Evolutionary conservation across 53 echinoderm and acorn worm species (phyloP), one percentile per base, ranked within the genome.

Genomic region (Mesocentrotus franciscanus): DNA sequence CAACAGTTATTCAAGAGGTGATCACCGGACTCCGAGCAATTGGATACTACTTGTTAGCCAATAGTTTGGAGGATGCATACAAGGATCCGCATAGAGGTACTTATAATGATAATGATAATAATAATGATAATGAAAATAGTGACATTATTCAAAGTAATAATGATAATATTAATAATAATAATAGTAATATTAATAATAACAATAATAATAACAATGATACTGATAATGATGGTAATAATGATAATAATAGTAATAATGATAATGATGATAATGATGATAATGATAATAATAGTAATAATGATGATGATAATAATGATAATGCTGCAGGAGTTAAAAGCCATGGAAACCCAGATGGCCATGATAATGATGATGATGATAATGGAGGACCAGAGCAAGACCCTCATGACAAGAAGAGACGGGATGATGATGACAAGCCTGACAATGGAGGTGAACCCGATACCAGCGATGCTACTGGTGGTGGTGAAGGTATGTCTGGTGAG

Each of bases 341-440:
- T 58, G 85, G 85, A 57, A 57, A 56, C 58, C 85, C 85, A 85
- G 85, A 85, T 27, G 85, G 85, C 27, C 56, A 85, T 85, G 85
- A 85, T 58, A 9, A n/a, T 57, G 57, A 85, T 33, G 85, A 57
- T 55, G 85, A 85, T 57, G 58, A 85, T 56, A n/a, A 8, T n/a
- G 57, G 85, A 10, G 85, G 85, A 85, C 26, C 56, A 5, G 20
- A 24, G 57, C 11, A 57, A 57, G 85, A 85, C 57, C 57, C 85
- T 34, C 4, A 58, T 26, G 33, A 85, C 56, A 57, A 85, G 85
- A 57, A 57, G 11, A 85, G 13, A 26, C 85, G 57, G 1, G 26
- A 12, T 85, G 85, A 85, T 57, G 85, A 57, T 85, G 85, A 56
- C 27, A 57, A 85, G 5, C 83, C 83, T 83, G 83, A 83, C 30